Percentiles rank a stretch among this genome's conserved stretches.
Conservation (phyloP, 2,797 vertebrate genomes). For the Limosa lapponica region DNA sequence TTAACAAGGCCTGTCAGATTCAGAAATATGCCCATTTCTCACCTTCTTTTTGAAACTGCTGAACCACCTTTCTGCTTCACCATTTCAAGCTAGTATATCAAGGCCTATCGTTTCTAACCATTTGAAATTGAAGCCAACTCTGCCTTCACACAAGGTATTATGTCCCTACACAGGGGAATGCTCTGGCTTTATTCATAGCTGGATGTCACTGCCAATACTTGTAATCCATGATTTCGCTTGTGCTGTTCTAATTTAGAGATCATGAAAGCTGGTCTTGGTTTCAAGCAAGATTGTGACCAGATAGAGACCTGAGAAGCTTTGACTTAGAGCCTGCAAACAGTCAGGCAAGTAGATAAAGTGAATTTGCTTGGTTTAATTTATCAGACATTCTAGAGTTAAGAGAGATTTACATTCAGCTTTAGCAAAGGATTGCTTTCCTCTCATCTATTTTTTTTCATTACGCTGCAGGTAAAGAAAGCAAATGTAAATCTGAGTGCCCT, state of each 20-base stretch:
- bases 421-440: slow-evolving; percentile 6
- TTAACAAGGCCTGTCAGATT: neutral
- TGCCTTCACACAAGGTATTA: neutral
- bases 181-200: neutral
- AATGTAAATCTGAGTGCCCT: neutral
- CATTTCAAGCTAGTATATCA: neutral
- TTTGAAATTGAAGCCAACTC: neutral
- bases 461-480: slow-evolving; percentile 12
- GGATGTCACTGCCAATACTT: neutral
- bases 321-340: neutral
- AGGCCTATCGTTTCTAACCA: neutral
- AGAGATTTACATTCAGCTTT: slow-evolving; percentile 1
- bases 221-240: neutral
- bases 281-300: neutral
- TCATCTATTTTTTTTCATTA: neutral
- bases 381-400: neutral
- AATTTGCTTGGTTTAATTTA: neutral
- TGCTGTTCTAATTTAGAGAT: neutral
- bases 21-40: neutral
- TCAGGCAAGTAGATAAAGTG: neutral
- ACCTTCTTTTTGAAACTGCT: neutral
- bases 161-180: neutral
- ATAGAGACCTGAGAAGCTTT: neutral
- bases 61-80: neutral
- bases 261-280: neutral